Percentiles rank a stretch among this genome's conserved stretches.
Evolutionary conservation across 2,113 vertebrate species (phyloP).

Genomic region (Colinus virginianus): DNA sequence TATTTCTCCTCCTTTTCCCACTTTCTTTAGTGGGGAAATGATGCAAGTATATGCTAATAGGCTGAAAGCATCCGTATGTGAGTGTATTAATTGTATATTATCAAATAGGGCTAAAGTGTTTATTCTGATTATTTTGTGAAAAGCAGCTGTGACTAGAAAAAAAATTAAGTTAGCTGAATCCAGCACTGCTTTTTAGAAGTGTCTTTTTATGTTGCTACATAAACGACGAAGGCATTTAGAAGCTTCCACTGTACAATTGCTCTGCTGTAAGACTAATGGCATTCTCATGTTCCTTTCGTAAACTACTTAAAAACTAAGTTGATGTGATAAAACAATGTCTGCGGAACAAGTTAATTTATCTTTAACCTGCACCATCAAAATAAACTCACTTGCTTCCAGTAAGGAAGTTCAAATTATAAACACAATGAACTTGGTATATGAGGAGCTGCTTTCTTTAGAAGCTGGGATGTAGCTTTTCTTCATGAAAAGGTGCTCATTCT

Average conservation of each 20-base stretch:
- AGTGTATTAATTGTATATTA: not conserved
- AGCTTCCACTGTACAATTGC: not conserved
- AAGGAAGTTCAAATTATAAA: not conserved
- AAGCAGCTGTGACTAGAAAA: not conserved
- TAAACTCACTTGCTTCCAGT: not conserved
- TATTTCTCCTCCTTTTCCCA: not conserved
- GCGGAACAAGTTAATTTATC: not conserved
- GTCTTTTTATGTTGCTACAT: not conserved
- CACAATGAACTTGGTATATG: not conserved
- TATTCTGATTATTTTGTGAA: not conserved
- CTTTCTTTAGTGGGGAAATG: not conserved
- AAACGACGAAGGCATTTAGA: not conserved
- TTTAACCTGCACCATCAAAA: not conserved
- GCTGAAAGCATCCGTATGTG: not conserved
- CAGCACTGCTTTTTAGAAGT: not conserved
- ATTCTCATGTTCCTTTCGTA: not conserved
- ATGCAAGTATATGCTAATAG: rapidly evolving
- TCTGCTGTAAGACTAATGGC: rapidly evolving
- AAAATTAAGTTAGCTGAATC: not conserved
- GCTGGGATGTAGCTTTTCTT: not conserved
- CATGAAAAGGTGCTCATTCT: not conserved
- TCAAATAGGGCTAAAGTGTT: not conserved
- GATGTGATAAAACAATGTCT: not conserved
- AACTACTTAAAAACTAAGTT: not conserved
- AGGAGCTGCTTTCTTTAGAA: rapidly evolving